Conservation (phyloP, 2,797 vertebrate genomes). For the Melanotaenia nigrans region DNA sequence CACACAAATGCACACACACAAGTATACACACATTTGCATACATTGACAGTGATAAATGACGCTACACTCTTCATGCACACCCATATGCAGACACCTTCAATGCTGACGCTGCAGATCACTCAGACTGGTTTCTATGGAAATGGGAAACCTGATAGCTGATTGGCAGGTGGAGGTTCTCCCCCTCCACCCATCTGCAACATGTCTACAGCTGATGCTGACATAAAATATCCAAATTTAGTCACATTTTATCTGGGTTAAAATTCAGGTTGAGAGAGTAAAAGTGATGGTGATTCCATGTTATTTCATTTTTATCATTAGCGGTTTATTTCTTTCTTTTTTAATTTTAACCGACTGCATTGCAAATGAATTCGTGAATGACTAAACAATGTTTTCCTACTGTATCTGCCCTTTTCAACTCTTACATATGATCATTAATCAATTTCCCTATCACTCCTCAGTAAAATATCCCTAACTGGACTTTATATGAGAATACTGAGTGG, state of each 20-base stretch:
- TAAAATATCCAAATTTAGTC: neutral
- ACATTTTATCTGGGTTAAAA: constrained; percentile 4
- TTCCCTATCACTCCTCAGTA: constrained; percentile 1
- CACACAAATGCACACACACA: constrained; percentile 14
- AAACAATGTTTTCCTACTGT: neutral
- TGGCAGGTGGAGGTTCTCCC: constrained; percentile 7
- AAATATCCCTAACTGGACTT: constrained; percentile 4
- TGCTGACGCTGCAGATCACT: constrained; percentile 52
- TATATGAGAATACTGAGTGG: constrained; percentile 24
- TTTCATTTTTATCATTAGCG: neutral
- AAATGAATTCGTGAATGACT: neutral
- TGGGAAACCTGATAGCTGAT: constrained; percentile 1
- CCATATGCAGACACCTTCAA: neutral
- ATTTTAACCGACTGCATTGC: neutral
- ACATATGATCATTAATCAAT: neutral
- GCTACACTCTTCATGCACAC: neutral
- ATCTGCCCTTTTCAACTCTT: constrained; percentile 23
- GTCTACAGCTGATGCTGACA: neutral
- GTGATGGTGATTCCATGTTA: neutral
- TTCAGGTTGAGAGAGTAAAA: neutral
- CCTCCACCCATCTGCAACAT: neutral
- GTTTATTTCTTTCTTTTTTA: neutral
- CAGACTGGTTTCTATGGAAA: constrained; percentile 48
- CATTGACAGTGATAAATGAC: constrained; percentile 57
- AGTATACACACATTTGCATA: constrained; percentile 15